Evolutionary conservation across 92 coral and sea anemone genomes (phyloP).

Genomic region (Palythoa grandiflora): DNA sequence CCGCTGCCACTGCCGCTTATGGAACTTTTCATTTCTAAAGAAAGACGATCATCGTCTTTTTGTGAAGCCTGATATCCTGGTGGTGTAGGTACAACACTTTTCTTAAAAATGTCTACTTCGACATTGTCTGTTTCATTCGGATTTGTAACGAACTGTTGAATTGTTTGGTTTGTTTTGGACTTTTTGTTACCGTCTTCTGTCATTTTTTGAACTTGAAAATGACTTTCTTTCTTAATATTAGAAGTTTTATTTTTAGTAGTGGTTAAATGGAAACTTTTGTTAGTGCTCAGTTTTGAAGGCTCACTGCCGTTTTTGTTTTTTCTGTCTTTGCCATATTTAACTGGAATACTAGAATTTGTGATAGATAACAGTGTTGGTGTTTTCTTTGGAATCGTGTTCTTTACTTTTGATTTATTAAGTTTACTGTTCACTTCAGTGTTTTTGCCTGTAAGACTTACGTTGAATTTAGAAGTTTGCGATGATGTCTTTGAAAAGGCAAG

Average conservation of each 20-base stretch:
- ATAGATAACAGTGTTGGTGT: not conserved
- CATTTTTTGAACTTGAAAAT: not conserved
- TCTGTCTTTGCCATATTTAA: not conserved
- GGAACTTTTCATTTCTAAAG: not conserved
- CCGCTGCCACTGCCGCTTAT: not conserved
- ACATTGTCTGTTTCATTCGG: conserved; percentile 3
- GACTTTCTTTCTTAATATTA: not conserved
- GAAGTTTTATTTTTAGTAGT: not conserved
- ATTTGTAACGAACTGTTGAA: not conserved
- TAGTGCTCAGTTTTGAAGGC: not conserved
- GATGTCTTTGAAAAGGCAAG: not conserved
- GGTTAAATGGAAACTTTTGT: not conserved
- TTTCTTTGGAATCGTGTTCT: not conserved
- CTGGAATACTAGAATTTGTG: not conserved
- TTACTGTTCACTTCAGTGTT: not conserved
- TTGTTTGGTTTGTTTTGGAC: not conserved
- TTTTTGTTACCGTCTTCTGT: not conserved
- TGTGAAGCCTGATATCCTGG: not conserved
- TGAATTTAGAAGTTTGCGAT: not conserved
- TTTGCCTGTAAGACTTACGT: not conserved
- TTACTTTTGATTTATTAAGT: not conserved
- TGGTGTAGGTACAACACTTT: conserved; percentile 23
- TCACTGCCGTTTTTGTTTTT: not conserved
- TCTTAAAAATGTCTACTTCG: conserved; percentile 29
- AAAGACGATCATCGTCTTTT: not conserved